These are phyloP conservation scores for Mesodorylaimus sp. DNA, from an alignment of 2,888 invertebrate genomes.

Conservation along the genomic window DNA sequence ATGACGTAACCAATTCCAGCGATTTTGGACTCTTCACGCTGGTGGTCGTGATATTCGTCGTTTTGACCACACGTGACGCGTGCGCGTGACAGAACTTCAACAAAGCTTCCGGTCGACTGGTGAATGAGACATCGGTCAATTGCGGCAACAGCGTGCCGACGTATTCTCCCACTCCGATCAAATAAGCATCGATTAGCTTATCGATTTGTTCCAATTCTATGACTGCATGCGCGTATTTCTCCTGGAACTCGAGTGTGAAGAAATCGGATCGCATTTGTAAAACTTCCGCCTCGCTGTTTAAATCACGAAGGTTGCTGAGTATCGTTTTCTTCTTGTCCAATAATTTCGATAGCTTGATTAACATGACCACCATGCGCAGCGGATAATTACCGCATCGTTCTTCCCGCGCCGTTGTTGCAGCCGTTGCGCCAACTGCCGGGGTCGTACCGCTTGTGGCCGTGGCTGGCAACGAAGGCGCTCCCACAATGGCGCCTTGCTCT, in stretches of 20 bases:
- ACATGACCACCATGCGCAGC: slow-evolving; percentile 10
- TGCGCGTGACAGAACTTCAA: slow-evolving; percentile 20
- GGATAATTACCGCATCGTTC: slow-evolving; percentile 9
- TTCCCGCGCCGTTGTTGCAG: neutral
- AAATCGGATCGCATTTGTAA: slow-evolving; percentile 17
- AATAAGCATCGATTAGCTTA: slow-evolving; percentile 19
- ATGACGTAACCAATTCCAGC: slow-evolving; percentile 19
- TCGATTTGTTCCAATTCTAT: slow-evolving; percentile 25
- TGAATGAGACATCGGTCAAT: slow-evolving; percentile 14
- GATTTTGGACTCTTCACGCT: slow-evolving; percentile 17
- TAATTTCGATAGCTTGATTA: slow-evolving; percentile 26
- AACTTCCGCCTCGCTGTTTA: slow-evolving; percentile 25
- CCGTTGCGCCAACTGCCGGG: no score
- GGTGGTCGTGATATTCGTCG: slow-evolving; percentile 19
- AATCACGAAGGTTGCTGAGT: slow-evolving; percentile 17
- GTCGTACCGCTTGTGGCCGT: no score
- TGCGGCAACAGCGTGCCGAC: slow-evolving; percentile 18
- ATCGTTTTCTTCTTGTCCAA: slow-evolving; percentile 23
- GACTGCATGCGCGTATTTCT: slow-evolving; percentile 23
- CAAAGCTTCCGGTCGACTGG: slow-evolving; percentile 19
- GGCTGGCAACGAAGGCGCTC: no score
- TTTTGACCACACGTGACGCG: slow-evolving; percentile 24
- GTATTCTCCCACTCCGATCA: slow-evolving; percentile 20
- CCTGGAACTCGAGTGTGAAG: slow-evolving; percentile 21
- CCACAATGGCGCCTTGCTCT: no score